Evolutionary conservation across 2,113 vertebrate species (phyloP), one percentile per base, ranked within the genome.

Genomic region (Actinemys pallida): DNA sequence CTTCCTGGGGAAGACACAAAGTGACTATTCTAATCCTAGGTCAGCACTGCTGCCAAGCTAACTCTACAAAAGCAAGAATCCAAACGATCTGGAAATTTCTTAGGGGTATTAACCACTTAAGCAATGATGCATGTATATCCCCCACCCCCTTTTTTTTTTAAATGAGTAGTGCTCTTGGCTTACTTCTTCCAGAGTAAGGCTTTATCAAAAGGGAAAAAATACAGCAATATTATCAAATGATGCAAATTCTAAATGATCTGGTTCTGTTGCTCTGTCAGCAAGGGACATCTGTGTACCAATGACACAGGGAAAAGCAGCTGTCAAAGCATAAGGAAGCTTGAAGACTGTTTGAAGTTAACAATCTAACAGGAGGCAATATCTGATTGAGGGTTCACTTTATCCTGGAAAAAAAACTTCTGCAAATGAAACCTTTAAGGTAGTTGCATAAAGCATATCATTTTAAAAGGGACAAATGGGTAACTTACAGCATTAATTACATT

Each of bases 11-110:
- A 90, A 93, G 87, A 57, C 81, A 93, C 39, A 56, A 87, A 91
- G 62, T 1, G 2, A 78, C 81, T 93, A 83, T 96, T 95, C 95
- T 94, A 85, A 89, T 91, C 90, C 47, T 45, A 81, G 72, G 27
- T 75, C 85, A 95, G 89, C 88, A 65, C 35, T 65, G 35, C 56
- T 88, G 89, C 83, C 92, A 93, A 90, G 52, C 45, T 91, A 86
- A 81, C 87, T 95, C 92, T 45, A 10, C 78, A 85, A 90, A 19
- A 89, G 79, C 81, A 88, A 85, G 72, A 65, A 39, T 35, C 50
- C n/a, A 35, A 87, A 88, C 90, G 91, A 93, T 91, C 83, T 59
- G 27, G 83, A 95, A 86, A 80, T 62, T 86, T 91, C 1, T 2
- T 81, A 80, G 83, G 81, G 54, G 25, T 91, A 90, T 95, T 75